Percentiles rank a stretch among this genome's conserved stretches.
Evolutionary conservation across 2,888 invertebrate species (phyloP).

Genomic region (Ashinkailepas kermadecensis): DNA sequence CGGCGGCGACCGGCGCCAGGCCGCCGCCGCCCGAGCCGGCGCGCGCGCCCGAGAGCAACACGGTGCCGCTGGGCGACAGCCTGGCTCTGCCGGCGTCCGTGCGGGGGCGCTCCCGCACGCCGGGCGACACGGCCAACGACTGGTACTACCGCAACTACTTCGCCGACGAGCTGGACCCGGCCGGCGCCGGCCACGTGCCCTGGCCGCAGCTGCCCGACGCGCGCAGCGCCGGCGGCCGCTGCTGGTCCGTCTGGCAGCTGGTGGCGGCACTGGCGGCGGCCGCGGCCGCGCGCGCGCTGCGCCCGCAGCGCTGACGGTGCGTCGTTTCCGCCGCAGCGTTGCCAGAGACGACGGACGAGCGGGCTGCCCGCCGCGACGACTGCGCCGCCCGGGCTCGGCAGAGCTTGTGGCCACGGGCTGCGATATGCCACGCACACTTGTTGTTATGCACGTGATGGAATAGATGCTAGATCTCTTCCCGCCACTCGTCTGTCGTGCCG

Average conservation of each 20-base stretch:
- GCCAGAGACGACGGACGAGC: too few relatives aligned
- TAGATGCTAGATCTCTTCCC: too few relatives aligned
- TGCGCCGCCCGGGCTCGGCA: too few relatives aligned
- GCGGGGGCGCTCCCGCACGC: neutral
- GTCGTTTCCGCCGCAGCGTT: neutral
- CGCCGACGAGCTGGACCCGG: neutral
- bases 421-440: neutral
- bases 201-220: neutral
- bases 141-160: conserved; percentile 22
- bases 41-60: neutral
- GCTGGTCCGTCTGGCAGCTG: neutral
- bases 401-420: too few relatives aligned
- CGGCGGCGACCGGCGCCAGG: too few relatives aligned
- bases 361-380: neutral
- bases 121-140: neutral
- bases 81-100: neutral
- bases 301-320: neutral
- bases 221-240: neutral
- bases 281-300: neutral
- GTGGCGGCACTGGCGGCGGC: neutral
- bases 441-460: neutral
- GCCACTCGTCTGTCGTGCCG: too few relatives aligned
- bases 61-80: neutral
- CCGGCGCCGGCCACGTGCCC: neutral
- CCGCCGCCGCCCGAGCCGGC: neutral